Base-by-base conservation (phyloP, 2,888 invertebrate species). In the Nomada fucata region DNA sequence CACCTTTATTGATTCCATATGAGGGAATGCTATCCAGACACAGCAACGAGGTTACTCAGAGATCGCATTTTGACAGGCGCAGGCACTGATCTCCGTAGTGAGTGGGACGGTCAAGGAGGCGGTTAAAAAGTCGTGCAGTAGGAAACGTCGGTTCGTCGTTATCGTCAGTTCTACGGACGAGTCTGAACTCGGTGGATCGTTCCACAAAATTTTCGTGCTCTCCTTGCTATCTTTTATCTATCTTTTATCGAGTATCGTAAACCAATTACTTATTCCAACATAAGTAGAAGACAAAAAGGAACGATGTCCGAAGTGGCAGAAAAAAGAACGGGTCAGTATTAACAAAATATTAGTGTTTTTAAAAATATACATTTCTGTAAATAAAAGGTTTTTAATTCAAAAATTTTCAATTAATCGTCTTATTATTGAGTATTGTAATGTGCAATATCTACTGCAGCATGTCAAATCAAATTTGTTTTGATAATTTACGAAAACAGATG, bases 111-210 rank as follows among this genome's bases (percentile, higher is more conserved):
- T 65, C 55, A 76, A 57, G 68, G 74, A 63, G 68, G 36, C 36
- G 57, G 59, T 69, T 76, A 72, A 68, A 72, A 69, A 69, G 53
- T 55, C 26, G 63, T 47, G 36, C 64, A 73, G 60, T 67, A 78
- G 84, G 77, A 77, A 75, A 84, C 78, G 82, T 76, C 67, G 68
- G 82, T 83, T 79, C 77, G 72, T 76, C 80, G 79, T 67, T 64
- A 57, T 53, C 78, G 82, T 75, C 69, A 68, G 81, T 83, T 82
- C 76, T 36, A 50, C 47, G 10, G 1, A 57, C n/a, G 15, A 74
- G 42, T 29, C 23, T 52, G 59, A 20, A 15, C 29, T 23, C 23
- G 29, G 10, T n/a, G 52, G 52, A 72, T 47, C 9, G 47, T 63
- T 50, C 47, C 29, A 10, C 44, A 20, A 15, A 42, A 44, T 47